Evolutionary conservation across 2,113 vertebrate species (phyloP).

Genomic region (Otis tarda): DNA sequence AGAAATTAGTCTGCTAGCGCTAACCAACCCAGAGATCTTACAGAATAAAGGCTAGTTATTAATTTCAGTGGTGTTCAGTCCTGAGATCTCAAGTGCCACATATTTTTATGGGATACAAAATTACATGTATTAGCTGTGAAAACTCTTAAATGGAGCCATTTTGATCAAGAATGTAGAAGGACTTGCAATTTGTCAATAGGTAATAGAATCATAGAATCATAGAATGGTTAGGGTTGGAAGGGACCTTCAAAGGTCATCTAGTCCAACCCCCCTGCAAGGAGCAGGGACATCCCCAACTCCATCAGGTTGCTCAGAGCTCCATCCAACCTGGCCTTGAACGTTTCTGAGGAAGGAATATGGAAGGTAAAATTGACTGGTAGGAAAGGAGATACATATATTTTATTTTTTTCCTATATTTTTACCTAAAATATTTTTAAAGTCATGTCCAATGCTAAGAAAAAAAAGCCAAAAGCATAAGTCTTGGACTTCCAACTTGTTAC

Average conservation of each 20-base stretch:
- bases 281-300: too few species aligned
- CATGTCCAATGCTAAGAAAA: background rate
- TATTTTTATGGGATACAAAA: background rate
- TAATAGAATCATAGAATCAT: background rate
- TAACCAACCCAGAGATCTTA: background rate
- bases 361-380: background rate
- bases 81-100: background rate
- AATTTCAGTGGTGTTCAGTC: background rate
- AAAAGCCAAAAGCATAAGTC: background rate
- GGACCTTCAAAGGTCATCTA: too few species aligned
- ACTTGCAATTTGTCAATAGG: background rate
- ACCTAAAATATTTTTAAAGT: background rate
- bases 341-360: background rate
- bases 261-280: too few species aligned
- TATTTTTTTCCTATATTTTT: background rate
- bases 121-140: background rate
- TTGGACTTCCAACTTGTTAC: background rate
- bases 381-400: background rate
- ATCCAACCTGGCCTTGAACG: too few species aligned
- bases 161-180: background rate
- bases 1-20: background rate
- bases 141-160: background rate
- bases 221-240: too few species aligned
- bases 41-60: background rate
- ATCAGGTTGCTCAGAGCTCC: too few species aligned